A percentile compares a stretch with the other conserved stretches of the same genome.
phyloP scores from a whole-genome alignment of 2,797 vertebrate species.

The Pempheris klunzingeri region DNA sequence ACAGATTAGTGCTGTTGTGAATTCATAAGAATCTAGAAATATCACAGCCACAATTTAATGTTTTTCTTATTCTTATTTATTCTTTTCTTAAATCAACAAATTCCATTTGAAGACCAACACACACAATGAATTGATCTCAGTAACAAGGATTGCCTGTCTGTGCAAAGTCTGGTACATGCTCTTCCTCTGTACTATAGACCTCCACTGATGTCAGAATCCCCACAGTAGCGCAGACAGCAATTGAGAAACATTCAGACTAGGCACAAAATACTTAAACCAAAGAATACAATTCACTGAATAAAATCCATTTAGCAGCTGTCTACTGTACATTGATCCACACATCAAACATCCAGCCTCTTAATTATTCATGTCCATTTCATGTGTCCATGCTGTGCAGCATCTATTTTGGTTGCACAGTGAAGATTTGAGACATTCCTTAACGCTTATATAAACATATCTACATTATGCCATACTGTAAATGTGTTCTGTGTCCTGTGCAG shows the following conservation, averaged over 20 bases:
- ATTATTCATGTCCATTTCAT: too few relatives aligned
- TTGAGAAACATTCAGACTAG: too few relatives aligned
- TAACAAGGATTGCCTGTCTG: background rate
- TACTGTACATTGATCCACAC: background rate
- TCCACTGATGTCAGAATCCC: background rate
- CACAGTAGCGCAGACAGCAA: too few relatives aligned
- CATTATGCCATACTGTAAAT: background rate
- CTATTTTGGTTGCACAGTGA: background rate
- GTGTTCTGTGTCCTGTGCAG: slow-evolving; percentile 66
- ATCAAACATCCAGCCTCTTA: background rate
- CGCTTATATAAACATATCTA: background rate
- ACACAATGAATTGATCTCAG: background rate
- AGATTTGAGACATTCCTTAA: background rate
- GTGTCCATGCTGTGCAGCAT: background rate
- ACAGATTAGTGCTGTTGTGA: background rate
- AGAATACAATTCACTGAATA: too few relatives aligned
- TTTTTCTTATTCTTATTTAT: background rate
- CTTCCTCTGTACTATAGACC: background rate
- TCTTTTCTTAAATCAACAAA: background rate
- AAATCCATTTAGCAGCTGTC: background rate
- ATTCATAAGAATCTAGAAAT: too few relatives aligned
- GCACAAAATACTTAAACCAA: too few relatives aligned
- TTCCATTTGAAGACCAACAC: background rate
- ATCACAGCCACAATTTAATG: too few relatives aligned
- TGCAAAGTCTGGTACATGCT: background rate